Percentiles rank a stretch among this genome's conserved stretches.
Conservation (phyloP, 2,797 vertebrate species). For the Pseudomugil tenellus region DNA sequence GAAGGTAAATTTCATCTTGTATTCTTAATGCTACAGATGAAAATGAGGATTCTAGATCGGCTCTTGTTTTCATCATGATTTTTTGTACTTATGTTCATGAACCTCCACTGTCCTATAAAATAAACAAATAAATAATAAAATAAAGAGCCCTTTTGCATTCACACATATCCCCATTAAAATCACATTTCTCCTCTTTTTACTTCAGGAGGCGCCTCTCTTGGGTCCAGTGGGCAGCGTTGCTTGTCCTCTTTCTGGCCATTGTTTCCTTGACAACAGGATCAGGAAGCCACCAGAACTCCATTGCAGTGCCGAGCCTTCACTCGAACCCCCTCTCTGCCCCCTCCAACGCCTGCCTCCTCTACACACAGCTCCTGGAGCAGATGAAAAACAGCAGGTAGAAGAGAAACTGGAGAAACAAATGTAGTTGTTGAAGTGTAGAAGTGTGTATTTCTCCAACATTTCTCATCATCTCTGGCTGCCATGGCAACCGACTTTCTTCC, state of each 20-base stretch:
- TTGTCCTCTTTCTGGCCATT: constrained; percentile 94
- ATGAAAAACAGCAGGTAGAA: constrained; percentile 78
- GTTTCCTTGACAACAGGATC: constrained; percentile 89
- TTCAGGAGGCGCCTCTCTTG: constrained; percentile 90
- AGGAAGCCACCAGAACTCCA: constrained; percentile 79
- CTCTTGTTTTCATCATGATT: no score
- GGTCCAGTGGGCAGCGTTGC: constrained; percentile 94
- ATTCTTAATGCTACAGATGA: no score
- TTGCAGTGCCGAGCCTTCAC: constrained; percentile 84
- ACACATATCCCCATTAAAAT: background rate
- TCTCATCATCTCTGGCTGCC: background rate
- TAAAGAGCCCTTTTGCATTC: no score
- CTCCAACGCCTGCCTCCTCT: constrained; percentile 90
- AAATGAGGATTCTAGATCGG: no score
- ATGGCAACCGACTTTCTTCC: background rate
- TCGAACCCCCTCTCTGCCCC: constrained; percentile 81
- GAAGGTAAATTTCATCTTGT: no score
- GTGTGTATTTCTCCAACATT: background rate
- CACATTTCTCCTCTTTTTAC: constrained; percentile 11
- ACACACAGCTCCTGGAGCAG: constrained; percentile 76
- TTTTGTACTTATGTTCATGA: no score
- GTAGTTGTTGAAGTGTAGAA: background rate
- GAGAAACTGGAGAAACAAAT: background rate
- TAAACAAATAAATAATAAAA: no score
- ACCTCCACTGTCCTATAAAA: no score